Evolutionary conservation across 2,797 vertebrate genomes (phyloP).

Genomic region (Malacoctenus gilli): DNA sequence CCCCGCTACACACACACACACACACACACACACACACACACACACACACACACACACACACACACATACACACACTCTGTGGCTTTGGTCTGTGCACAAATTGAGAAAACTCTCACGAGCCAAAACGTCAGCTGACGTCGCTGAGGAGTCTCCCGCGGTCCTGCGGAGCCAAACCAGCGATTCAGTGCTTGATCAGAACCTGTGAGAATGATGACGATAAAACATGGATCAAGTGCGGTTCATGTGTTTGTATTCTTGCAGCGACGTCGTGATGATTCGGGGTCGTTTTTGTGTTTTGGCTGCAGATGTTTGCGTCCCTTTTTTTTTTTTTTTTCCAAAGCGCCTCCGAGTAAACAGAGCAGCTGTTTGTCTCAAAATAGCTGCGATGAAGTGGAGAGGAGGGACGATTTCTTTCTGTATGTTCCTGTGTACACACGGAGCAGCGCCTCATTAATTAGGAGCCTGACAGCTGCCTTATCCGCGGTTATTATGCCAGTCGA

Average conservation of each 20-base stretch:
- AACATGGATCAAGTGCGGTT: too few relatives aligned
- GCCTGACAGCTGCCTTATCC: slow-evolving; percentile 7
- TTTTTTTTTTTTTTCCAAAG: too few relatives aligned
- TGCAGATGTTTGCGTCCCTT: too few relatives aligned
- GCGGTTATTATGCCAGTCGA: neutral
- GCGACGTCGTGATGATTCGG: too few relatives aligned
- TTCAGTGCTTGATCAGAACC: neutral
- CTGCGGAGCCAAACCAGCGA: neutral
- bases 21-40: too few relatives aligned
- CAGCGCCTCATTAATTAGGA: neutral
- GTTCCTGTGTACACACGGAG: neutral
- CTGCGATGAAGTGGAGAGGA: neutral
- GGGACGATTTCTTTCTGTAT: neutral
- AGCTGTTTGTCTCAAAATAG: slow-evolving; percentile 18
- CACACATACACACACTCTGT: too few relatives aligned
- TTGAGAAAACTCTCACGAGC: slow-evolving; percentile 14
- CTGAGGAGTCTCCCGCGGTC: slow-evolving; percentile 9
- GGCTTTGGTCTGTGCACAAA: slow-evolving; percentile 14
- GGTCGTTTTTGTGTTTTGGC: too few relatives aligned
- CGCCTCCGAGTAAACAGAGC: too few relatives aligned
- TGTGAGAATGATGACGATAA: neutral
- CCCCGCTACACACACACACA: too few relatives aligned
- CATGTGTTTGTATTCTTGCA: too few relatives aligned
- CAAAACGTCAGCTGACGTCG: slow-evolving; percentile 26
- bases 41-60: too few relatives aligned